Base-by-base conservation (phyloP, 2,113 vertebrate species). In the Clarias batrachus region DNA sequence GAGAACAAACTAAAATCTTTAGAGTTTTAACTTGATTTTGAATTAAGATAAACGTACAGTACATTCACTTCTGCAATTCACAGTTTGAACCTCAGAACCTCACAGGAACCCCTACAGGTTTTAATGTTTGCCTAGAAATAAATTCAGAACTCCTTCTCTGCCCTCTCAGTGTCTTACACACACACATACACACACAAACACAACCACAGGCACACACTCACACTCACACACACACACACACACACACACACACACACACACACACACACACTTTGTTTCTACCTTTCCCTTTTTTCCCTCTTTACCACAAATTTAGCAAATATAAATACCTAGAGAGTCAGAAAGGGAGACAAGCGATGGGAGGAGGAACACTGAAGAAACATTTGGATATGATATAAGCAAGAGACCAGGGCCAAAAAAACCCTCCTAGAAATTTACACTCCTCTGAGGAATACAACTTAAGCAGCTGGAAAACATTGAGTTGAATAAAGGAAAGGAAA, bases 261-360 rank as follows among this genome's bases (percentile, higher is more conserved):
- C 23, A 25, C 60, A 52, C 23, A 56, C 8, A 8, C 14, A 57
- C 27, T 68, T 62, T 77, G 6, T 10, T 10, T 52, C 13, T 30
- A 27, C 13, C 62, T 25, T 48, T 66, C 16, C 23, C 56, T 76
- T 23, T 81, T n/a, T 30, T 66, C 76, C 66, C 41, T 79, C 62
- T 90, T 88, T 90, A 89, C 86, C 81, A 90, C 86, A 87, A 88
- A 89, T 85, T 85, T 87, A 87, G 85, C 86, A 86, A 88, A 88
- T 83, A 84, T 86, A 81, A 87, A 70, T 27, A 71, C 63, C 80
- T 21, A 77, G 86, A 59, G 68, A 62, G 79, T 14, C 59, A 81
- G 62, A 80, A 56, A 54, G 66, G 37, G 37, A 83, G 74, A 73
- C 41, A 71, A 60, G 25, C 14, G 30, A n/a, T 59, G 52, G 82